Evolutionary conservation across 2,113 vertebrate genomes (phyloP), one percentile per base, ranked within the genome.

Genomic region (Choloepus hoffmanni): DNA sequence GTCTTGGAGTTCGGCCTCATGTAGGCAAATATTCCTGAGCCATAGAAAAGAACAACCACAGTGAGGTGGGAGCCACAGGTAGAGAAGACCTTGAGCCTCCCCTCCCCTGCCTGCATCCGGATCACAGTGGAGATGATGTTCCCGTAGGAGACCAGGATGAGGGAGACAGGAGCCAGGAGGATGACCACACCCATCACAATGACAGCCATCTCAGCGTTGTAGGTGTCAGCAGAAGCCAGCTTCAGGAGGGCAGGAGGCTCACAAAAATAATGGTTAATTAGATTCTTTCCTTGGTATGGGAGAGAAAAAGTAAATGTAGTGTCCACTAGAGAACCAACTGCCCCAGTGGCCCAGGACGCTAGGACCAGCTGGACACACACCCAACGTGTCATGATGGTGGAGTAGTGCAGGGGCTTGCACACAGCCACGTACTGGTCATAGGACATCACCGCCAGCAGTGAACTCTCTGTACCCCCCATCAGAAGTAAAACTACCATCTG

Each of bases 221-320:
- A 92, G 0, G 96, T 96, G 14, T 98, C 95, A 53, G 92, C 85
- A 18, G 97, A 97, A 74, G 97, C 97, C 70, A 98, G 70, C 90
- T 96, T 96, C 36, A 98, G 63, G 55, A 98, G 94, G 18, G 94
- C 97, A 45, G 97, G 96, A 21, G 97, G 96, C 11, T 98, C 97
- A 94, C 97, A 97, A 96, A 98, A 97, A 55, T 96, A 98, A 13
- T 98, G 97, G 48, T 97, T 97, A 77, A 98, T 97, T 26, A 94
- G 13, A 74, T 97, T 96, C 30, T 84, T 90, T 8, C 83, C 95
- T 95, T 7, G 78, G 18, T 97, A 98, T 16, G 97, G 83, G 53
- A 98, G 73, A 50, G 5, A 26, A n/a, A 97, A 4, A 21, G 85
- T 97, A 84, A 97, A 97, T 21, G 90, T 90, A 21, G 92, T 53